Conservation (phyloP, 2,797 vertebrate species). For the Sebastes taczanowskii region DNA sequence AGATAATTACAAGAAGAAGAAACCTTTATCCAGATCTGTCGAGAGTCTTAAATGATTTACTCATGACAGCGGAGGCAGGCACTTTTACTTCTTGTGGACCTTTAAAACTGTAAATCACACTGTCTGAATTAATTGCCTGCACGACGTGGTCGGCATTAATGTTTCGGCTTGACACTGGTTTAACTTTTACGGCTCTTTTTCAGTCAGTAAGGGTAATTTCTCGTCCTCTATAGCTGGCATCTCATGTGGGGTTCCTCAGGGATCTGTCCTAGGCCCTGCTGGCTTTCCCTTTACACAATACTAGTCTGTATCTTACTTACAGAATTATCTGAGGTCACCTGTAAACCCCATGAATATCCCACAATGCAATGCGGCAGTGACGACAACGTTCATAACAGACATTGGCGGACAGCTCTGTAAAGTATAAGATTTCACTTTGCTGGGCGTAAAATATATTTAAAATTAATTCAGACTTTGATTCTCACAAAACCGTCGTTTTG, state of each 20-base stretch:
- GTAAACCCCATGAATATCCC: too few relatives aligned
- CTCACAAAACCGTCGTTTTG: too few relatives aligned
- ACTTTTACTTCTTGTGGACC: background rate
- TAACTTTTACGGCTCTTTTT: background rate
- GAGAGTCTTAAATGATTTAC: background rate
- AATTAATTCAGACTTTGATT: too few relatives aligned
- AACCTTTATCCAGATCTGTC: background rate
- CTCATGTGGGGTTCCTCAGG: background rate
- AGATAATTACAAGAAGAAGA: background rate
- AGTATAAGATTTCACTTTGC: too few relatives aligned
- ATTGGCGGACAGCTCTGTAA: too few relatives aligned
- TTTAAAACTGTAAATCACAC: background rate
- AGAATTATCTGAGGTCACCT: background rate
- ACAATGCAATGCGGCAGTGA: too few relatives aligned
- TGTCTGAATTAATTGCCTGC: background rate
- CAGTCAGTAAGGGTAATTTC: background rate
- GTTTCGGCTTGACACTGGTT: background rate
- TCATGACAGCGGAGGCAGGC: background rate
- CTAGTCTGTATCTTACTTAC: background rate
- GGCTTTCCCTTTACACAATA: background rate
- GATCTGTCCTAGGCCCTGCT: background rate
- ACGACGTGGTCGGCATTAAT: background rate
- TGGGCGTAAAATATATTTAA: too few relatives aligned
- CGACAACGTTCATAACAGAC: too few relatives aligned
- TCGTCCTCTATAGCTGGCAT: background rate